These are phyloP conservation scores for Premnoplex brunnescens DNA, from an alignment of 2,797 vertebrate genomes.

Conservation along the genomic window DNA sequence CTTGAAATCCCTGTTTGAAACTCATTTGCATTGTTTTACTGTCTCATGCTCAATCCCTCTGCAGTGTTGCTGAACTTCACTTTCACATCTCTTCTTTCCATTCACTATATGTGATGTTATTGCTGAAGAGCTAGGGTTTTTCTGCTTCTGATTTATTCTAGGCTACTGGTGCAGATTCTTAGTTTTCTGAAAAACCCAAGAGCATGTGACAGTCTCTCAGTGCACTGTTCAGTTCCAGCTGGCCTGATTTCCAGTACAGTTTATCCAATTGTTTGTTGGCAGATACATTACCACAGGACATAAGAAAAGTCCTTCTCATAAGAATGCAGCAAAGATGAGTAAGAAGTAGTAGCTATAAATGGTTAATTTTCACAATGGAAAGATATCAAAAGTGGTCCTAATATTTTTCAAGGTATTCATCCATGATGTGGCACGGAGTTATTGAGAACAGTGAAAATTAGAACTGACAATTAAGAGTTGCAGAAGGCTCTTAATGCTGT, in stretches of 20 bases:
- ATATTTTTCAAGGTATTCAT: not conserved
- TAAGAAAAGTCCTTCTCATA: not conserved
- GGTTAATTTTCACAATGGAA: not conserved
- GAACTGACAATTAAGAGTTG: not conserved
- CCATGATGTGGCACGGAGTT: not conserved
- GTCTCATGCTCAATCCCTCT: not conserved
- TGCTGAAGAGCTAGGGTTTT: rapidly evolving
- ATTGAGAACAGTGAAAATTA: not conserved
- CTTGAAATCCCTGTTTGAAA: not conserved
- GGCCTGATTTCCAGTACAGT: not conserved
- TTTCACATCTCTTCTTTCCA: not conserved
- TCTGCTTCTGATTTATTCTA: not conserved
- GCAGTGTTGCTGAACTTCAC: not conserved
- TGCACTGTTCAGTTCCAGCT: not conserved
- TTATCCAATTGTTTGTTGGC: not conserved
- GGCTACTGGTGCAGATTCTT: not conserved
- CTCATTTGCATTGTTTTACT: not conserved
- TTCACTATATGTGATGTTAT: not conserved
- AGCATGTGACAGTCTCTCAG: not conserved
- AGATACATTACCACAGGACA: not conserved
- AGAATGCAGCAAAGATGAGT: not conserved
- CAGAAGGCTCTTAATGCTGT: not conserved
- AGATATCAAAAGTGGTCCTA: not conserved
- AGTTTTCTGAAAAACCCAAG: not conserved
- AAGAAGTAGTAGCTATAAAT: not conserved